Evolutionary conservation across 2,113 vertebrate genomes (phyloP).

Genomic region (Dendrocopos noguchii): DNA sequence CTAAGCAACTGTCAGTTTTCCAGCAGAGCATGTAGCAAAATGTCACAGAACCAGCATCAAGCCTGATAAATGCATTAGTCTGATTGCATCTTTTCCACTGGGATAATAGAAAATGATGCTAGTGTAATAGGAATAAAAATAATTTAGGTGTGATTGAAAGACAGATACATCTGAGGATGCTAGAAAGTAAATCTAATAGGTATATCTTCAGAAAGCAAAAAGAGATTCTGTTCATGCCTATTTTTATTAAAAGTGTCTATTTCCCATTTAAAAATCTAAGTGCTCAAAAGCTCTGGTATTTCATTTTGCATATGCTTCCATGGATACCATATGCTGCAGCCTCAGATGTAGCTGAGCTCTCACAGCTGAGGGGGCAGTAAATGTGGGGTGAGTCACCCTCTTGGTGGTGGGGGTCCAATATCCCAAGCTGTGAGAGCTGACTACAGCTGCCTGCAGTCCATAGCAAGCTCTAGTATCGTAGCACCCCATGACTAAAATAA

Average conservation of each 20-base stretch:
- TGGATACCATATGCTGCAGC: background rate
- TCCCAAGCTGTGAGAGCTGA: background rate
- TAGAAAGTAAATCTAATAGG: background rate
- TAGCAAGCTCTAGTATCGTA: background rate
- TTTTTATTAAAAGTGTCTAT: background rate
- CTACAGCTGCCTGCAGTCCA: background rate
- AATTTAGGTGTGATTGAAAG: background rate
- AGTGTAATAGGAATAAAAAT: background rate
- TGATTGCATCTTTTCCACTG: slow-evolving; percentile 13
- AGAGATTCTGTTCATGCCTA: background rate
- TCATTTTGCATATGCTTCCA: background rate
- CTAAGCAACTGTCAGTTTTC: background rate
- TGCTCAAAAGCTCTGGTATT: background rate
- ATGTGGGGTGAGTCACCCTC: background rate
- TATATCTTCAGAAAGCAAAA: background rate
- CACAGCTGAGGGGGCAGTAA: background rate
- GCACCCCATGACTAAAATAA: background rate
- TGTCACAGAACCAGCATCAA: background rate
- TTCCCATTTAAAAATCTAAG: background rate
- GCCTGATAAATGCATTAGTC: slow-evolving; percentile 8
- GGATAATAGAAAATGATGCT: background rate
- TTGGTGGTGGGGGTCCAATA: background rate
- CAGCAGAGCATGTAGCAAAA: slow-evolving; percentile 8
- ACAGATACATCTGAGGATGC: background rate
- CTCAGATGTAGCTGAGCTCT: background rate